Percentiles rank a stretch among this genome's conserved stretches.
These are phyloP conservation scores for Allygus modestus DNA, from an alignment of 2,888 invertebrate genomes.

Conservation along the genomic window DNA sequence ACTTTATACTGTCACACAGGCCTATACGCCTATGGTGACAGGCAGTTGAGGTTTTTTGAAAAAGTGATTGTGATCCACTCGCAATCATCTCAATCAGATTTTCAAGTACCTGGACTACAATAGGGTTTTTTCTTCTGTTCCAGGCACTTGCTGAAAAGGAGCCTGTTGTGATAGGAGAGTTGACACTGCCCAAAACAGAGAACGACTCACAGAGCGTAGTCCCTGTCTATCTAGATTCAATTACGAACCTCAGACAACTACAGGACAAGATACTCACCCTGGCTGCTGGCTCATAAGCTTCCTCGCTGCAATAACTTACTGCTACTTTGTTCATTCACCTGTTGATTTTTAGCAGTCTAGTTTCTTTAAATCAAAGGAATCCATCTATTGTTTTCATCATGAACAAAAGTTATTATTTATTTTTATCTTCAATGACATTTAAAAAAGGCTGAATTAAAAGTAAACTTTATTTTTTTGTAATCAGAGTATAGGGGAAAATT, in stretches of 20 bases:
- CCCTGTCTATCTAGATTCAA: conserved; percentile 22
- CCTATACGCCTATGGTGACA: too few species aligned
- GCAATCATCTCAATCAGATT: too few species aligned
- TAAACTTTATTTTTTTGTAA: too few species aligned
- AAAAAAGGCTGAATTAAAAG: too few species aligned
- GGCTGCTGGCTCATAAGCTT: conserved; percentile 15
- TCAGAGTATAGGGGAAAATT: too few species aligned
- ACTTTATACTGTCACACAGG: too few species aligned
- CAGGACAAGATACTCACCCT: conserved; percentile 29
- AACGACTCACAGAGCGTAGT: background rate
- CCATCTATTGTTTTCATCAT: background rate
- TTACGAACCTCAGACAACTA: background rate
- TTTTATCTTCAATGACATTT: too few species aligned
- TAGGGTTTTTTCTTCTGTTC: too few species aligned
- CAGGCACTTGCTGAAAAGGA: conserved; percentile 74
- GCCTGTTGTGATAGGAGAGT: conserved; percentile 73
- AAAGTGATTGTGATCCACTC: too few species aligned
- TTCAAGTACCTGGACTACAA: too few species aligned
- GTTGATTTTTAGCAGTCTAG: background rate
- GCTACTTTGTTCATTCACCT: background rate
- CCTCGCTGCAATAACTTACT: background rate
- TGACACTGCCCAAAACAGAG: conserved; percentile 73
- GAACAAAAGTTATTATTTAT: too few species aligned
- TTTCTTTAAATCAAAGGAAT: background rate
- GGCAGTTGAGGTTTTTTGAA: too few species aligned